Percentiles rank a stretch among this genome's conserved stretches.
phyloP scores from a whole-genome alignment of 2,888 invertebrate genomes.

The Elysia crispata region DNA sequence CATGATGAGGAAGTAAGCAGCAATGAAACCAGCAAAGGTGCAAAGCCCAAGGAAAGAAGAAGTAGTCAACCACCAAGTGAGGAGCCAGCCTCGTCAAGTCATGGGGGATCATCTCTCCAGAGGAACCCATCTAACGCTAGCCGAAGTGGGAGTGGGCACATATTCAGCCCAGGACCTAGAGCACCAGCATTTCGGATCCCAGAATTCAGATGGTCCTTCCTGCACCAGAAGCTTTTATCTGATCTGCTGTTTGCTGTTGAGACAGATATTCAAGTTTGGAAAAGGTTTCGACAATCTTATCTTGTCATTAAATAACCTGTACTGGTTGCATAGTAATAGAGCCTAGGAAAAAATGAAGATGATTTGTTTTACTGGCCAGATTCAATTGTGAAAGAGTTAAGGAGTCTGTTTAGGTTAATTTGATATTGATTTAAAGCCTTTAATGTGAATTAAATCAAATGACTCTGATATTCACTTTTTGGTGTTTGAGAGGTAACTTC shows the following conservation, averaged over 20 bases:
- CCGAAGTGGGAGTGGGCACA: conserved; percentile 50
- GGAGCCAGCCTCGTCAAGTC: conserved; percentile 17
- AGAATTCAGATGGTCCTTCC: conserved; percentile 99
- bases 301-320: no score
- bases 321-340: no score
- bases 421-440: no score
- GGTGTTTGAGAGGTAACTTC: no score
- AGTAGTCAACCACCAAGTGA: not conserved
- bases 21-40: conserved; percentile 12
- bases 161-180: conserved; percentile 76
- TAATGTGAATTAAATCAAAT: no score
- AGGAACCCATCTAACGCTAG: conserved; percentile 51
- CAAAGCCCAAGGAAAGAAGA: conserved; percentile 31
- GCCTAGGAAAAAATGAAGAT: no score
- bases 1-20: conserved; percentile 13
- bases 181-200: conserved; percentile 93
- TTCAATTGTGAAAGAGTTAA: no score
- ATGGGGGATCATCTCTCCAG: conserved; percentile 44
- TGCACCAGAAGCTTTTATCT: conserved; percentile 96
- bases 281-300: conserved; percentile 79
- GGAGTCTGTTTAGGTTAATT: no score
- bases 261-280: conserved; percentile 95
- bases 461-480: no score
- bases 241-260: conserved; percentile 98
- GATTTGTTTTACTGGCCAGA: not conserved